Base-by-base conservation (phyloP, 2,888 invertebrate species). In the Leptopilina myrica region DNA sequence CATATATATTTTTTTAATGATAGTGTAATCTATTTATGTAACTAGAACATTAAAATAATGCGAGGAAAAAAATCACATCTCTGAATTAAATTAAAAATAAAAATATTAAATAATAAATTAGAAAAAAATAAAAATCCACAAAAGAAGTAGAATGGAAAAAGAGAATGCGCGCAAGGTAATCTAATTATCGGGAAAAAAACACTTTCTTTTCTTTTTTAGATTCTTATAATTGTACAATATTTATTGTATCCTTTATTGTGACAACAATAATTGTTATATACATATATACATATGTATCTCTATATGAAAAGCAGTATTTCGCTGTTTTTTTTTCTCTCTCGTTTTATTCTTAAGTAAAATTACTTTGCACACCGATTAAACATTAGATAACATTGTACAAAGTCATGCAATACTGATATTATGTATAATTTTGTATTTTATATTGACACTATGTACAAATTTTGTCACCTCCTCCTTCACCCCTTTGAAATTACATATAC, bases 311-410 rank as follows among this genome's bases (percentile, higher is more conserved):
- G 14, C 69, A 49, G 8, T 56, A 53, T 73, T 56, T n/a, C 14
- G 26, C n/a, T 64, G 43, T 26, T 6, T n/a, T 56, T n/a, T 56
- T 43, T 43, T 43, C 8, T 43, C 43, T 43, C 8, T 43, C 43
- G 5, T 43, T 5, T 43, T 33, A 4, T 33, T 33, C 33, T 33
- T 33, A 33, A 33, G 8, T 26, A 9, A 56, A 33, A 76, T 76
- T 76, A 62, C 64, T 12, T 46, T 14, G 56, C 53, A 14, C 7
- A 7, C 8, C 8, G 11, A 33, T 73, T 73, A 73, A 26, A 73
- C 26, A 69, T 69, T 69, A 73, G 53, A 56, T 73, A 56, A 73
- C n/a, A n/a, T n/a, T 73, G 53, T 73, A 3, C 46, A 46, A 33
- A 33, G n/a, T 56, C 56, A 56, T 26, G 40, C 53, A n/a, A 56